phyloP scores from a whole-genome alignment of 2,113 vertebrate species.

The Coptodon rendalli region DNA sequence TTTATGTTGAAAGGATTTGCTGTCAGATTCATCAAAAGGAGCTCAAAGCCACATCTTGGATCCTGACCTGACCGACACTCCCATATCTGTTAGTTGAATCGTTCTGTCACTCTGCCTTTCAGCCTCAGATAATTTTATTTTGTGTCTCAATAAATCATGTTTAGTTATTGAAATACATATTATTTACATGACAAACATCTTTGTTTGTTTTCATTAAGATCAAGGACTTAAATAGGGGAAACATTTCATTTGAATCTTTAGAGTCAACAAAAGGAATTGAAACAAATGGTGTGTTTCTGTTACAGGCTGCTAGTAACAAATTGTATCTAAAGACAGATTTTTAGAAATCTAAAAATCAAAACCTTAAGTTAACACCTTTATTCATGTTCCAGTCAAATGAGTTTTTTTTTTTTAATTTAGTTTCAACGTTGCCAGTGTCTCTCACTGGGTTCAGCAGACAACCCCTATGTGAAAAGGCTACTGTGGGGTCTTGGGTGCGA shows the following conservation, averaged over 20 bases:
- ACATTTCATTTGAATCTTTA: neutral
- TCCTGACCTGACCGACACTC: neutral
- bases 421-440: rapidly evolving
- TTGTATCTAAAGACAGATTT: neutral
- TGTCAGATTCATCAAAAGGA: neutral
- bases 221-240: neutral
- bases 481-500: rapidly evolving
- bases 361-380: neutral
- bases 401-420: neutral
- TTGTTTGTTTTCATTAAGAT: neutral
- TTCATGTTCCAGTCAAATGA: neutral
- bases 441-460: neutral
- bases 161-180: neutral
- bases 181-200: neutral
- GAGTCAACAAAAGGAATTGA: neutral
- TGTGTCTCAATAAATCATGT: rapidly evolving
- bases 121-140: neutral
- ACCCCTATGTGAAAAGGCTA: neutral
- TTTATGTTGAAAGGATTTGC: neutral
- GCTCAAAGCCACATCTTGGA: neutral
- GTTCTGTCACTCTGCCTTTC: neutral
- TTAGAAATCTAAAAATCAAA: neutral
- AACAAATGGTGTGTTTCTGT: neutral
- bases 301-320: neutral
- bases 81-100: neutral